Conservation (phyloP, 1,140 invertebrate species). For the Scaptomyza graminum region DNA sequence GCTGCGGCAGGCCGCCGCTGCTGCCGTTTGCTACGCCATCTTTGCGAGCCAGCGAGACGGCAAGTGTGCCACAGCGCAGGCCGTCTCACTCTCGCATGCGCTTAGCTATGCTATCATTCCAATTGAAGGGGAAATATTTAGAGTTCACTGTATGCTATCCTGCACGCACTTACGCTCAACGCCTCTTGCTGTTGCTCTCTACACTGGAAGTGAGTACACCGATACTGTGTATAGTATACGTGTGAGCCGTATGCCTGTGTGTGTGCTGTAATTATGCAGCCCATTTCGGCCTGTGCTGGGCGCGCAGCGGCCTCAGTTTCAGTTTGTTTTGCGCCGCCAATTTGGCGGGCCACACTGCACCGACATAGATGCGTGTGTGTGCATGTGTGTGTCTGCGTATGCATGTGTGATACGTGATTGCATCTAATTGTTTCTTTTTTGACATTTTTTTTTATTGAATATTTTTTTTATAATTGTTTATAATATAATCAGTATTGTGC, state of each 20-base stretch:
- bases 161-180: not conserved
- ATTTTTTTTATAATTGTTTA: too few relatives aligned
- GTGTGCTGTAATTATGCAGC: slow-evolving; percentile 52
- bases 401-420: slow-evolving; percentile 15
- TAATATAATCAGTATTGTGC: too few relatives aligned
- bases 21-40: slow-evolving; percentile 58
- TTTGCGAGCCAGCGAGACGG: slow-evolving; percentile 59
- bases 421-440: slow-evolving; percentile 26
- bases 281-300: slow-evolving; percentile 33
- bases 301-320: slow-evolving; percentile 52
- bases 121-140: slow-evolving; percentile 53
- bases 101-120: slow-evolving; percentile 34
- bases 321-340: slow-evolving; percentile 76
- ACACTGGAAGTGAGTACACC: slow-evolving; percentile 66
- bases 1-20: slow-evolving; percentile 3
- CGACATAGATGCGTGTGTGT: slow-evolving; percentile 13
- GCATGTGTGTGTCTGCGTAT: slow-evolving; percentile 15
- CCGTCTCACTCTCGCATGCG: slow-evolving; percentile 11
- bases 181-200: slow-evolving; percentile 13
- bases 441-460: slow-evolving; percentile 27
- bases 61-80: not conserved
- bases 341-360: slow-evolving; percentile 53
- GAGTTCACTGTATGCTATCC: slow-evolving; percentile 8
- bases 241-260: slow-evolving; percentile 39
- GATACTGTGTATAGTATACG: slow-evolving; percentile 57